Base-by-base conservation (phyloP, 1,140 invertebrate genomes). In the Drosophila trapezifrons region DNA sequence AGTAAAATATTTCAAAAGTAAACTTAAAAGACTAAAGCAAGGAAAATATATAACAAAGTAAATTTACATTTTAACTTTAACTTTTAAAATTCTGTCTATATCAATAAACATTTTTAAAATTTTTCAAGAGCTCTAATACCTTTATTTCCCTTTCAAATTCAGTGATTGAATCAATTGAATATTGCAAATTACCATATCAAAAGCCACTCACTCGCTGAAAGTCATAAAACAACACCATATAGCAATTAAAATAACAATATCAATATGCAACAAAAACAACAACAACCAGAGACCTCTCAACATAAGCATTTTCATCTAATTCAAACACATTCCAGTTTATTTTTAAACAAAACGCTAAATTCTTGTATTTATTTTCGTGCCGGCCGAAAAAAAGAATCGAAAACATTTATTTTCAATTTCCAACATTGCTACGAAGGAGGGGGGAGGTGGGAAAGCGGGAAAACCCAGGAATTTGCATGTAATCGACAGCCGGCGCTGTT, bases 271-370 rank as follows among this genome's bases (percentile, higher is more conserved):
- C 18, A 70, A 71, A 32, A 77, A 52, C n/a, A 66, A 78, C 6
- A 76, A 56, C 20, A 59, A 45, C 37, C 40, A 42, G 25, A 54
- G 2, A 45, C 13, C 66, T 71, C 59, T 69, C 35, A 83, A 71
- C 71, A 87, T 73, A 62, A 49, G 66, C 71, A 66, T 74, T 80
- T 80, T 76, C 60, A 75, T 79, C 84, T 80, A 84, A 89, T 89
- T 84, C 73, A 75, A 80, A 80, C 75, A 80, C 84, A 89, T 89
- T 90, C 84, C 84, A 90, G 74, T 89, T 89, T 89, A 90, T 90
- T 89, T 89, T 80, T 90, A 80, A 89, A 72, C 74, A 78, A 75
- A 66, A 80, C 80, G 80, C 84, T 73, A 89, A 75, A 89, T 89
- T 90, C 80, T 80, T 90, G 47, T 27, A 84, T 78, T 80, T 89